phyloP scores from a whole-genome alignment of 2,113 vertebrate genomes.

The Pseudolaguvia tuberculata region DNA sequence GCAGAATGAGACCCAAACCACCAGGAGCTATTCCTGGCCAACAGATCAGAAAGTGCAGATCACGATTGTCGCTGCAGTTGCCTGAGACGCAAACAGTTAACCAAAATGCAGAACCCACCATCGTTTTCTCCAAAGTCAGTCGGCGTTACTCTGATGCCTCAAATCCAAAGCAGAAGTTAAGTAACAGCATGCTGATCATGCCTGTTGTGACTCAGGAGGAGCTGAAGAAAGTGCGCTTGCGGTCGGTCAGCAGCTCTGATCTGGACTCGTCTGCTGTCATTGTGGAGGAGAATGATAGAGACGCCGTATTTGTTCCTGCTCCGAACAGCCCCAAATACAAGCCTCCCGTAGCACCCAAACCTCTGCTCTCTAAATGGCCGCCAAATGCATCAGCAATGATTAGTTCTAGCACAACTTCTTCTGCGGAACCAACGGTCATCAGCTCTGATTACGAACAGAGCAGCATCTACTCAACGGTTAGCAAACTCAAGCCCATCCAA shows the following conservation, averaged over 20 bases:
- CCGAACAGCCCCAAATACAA: constrained; percentile 67
- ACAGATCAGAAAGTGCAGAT: constrained; percentile 70
- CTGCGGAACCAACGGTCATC: constrained; percentile 46
- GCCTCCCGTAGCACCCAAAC: constrained; percentile 78
- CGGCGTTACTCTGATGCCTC: constrained; percentile 74
- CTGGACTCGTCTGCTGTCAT: constrained; percentile 55
- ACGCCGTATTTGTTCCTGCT: constrained; percentile 35
- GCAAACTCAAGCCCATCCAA: constrained; percentile 62
- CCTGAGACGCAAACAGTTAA: constrained; percentile 58
- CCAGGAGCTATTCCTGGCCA: constrained; percentile 51
- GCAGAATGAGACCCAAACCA: constrained; percentile 72
- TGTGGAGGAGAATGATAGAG: constrained; percentile 56
- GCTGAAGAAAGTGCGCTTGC: constrained; percentile 75
- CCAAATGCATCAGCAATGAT: constrained; percentile 33
- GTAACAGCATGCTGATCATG: constrained; percentile 73
- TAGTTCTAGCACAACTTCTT: constrained; percentile 4
- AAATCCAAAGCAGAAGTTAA: constrained; percentile 69
- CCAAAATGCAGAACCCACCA: constrained; percentile 63
- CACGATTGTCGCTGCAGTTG: constrained; percentile 73
- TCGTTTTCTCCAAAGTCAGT: constrained; percentile 67
- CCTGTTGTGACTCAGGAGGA: constrained; percentile 81
- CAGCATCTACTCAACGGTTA: constrained; percentile 54
- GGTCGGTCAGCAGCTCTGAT: constrained; percentile 76
- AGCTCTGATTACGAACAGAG: constrained; percentile 55
- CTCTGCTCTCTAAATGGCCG: constrained; percentile 68